Percentiles rank a stretch among this genome's conserved stretches.
Evolutionary conservation across 1,140 invertebrate genomes (phyloP).

Genomic region (Psix sp.): DNA sequence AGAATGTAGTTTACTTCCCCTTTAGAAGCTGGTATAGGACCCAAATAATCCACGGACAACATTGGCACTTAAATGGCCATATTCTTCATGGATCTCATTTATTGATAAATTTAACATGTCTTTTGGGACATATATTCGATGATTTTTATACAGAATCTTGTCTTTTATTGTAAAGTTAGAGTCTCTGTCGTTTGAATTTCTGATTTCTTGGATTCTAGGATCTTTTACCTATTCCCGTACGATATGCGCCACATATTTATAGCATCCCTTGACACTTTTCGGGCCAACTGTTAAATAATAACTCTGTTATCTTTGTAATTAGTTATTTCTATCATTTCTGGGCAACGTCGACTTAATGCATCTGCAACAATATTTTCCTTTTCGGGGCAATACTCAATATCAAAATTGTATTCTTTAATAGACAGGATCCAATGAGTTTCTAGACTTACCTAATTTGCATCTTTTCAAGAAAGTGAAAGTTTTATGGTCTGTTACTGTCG

Average conservation of each 20-base stretch:
- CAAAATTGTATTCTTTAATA: conserved; percentile 24
- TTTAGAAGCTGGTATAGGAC: too few species aligned
- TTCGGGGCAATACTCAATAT: conserved; percentile 8
- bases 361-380: conserved; percentile 26
- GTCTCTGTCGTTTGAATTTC: conserved; percentile 20
- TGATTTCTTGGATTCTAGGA: not conserved
- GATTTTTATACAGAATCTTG: not conserved
- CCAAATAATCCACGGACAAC: too few species aligned
- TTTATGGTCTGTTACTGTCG: conserved; percentile 75
- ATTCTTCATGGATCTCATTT: conserved; percentile 51
- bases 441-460: conserved; percentile 17
- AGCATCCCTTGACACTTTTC: not conserved
- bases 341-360: conserved; percentile 2
- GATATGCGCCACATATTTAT: not conserved
- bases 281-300: not conserved
- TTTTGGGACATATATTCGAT: conserved; percentile 3
- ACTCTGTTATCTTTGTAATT: not conserved
- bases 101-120: not conserved
- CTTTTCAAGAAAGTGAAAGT: conserved; percentile 25
- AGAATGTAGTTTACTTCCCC: too few species aligned
- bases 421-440: conserved; percentile 19
- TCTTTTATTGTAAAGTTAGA: not conserved
- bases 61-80: too few species aligned
- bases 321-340: not conserved
- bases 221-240: not conserved